Evolutionary conservation across 2,888 invertebrate genomes (phyloP), one percentile per base, ranked within the genome.

Genomic region (Podotricha telesiphe): DNA sequence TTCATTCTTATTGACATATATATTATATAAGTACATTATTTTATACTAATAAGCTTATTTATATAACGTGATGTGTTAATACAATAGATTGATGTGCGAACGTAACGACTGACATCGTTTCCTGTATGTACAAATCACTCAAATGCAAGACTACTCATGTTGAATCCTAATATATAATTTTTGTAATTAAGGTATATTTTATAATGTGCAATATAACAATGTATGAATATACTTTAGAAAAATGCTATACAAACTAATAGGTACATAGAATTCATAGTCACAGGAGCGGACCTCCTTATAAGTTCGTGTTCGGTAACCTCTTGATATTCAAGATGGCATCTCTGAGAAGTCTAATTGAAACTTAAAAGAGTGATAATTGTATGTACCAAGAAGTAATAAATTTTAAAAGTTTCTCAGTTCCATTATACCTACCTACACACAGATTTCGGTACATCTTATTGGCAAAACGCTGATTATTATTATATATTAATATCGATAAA

Each of bases 301-400:
- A 67, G 47, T 11, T 79, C 80, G 82, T 81, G 83, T 83, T 82
- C 76, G 78, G 80, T 71, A 70, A 73, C 72, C 71, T 67, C 79
- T 78, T 79, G 86, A 78, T 79, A 85, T 80, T 76, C 75, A 84
- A 86, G 80, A 79, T 77, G 80, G 78, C 77, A 76, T 79, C 75
- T 80, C 72, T 73, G 74, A 73, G 67, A 78, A 74, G 77, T 82
- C 79, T 77, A 70, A 75, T 83, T 84, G 78, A 67, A 67, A 71
- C 64, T 64, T 62, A 67, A 59, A 62, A 37, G 48, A 37, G 55
- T 56, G n/a, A 48, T 50, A 68, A 59, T 51, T 15, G 34, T 15
- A 19, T 19, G n/a, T 4, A 53, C 15, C 13, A 37, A 8, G 7
- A 3, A 55, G 37, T 55, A 17, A 34, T 11, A 55, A 28, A 37